Evolutionary conservation across 2,113 vertebrate species (phyloP).

Genomic region (Pachyramphus minor): DNA sequence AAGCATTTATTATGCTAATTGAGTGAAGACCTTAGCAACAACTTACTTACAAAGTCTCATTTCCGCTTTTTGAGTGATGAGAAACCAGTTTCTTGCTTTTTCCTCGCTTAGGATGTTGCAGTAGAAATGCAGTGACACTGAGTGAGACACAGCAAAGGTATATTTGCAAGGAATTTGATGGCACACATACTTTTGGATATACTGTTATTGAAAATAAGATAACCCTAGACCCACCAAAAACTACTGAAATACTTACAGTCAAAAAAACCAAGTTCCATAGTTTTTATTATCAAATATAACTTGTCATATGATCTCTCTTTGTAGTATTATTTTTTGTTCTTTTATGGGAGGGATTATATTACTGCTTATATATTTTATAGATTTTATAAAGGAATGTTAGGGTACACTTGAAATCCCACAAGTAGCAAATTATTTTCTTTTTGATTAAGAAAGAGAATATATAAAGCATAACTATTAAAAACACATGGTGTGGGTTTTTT

Average conservation of each 20-base stretch:
- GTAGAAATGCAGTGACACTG: not conserved
- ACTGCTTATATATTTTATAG: not conserved
- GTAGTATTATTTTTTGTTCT: not conserved
- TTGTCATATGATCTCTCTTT: not conserved
- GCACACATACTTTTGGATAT: not conserved
- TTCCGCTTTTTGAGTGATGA: not conserved
- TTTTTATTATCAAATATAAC: not conserved
- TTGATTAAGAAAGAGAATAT: not conserved
- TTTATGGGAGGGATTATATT: not conserved
- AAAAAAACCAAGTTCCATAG: accelerated
- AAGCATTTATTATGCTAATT: not conserved
- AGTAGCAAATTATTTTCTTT: not conserved
- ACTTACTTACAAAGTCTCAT: not conserved
- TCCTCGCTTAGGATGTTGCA: not conserved
- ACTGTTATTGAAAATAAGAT: not conserved
- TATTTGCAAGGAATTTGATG: not conserved
- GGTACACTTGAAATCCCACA: not conserved
- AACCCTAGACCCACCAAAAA: not conserved
- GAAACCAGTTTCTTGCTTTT: not conserved
- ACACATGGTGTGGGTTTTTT: not conserved
- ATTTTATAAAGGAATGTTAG: not conserved
- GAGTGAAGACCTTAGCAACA: not conserved
- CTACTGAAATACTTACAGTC: not conserved
- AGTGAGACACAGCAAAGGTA: not conserved
- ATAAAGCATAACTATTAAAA: not conserved